Conservation (phyloP, 2,797 vertebrate species). For the Enteromius paludinosus region DNA sequence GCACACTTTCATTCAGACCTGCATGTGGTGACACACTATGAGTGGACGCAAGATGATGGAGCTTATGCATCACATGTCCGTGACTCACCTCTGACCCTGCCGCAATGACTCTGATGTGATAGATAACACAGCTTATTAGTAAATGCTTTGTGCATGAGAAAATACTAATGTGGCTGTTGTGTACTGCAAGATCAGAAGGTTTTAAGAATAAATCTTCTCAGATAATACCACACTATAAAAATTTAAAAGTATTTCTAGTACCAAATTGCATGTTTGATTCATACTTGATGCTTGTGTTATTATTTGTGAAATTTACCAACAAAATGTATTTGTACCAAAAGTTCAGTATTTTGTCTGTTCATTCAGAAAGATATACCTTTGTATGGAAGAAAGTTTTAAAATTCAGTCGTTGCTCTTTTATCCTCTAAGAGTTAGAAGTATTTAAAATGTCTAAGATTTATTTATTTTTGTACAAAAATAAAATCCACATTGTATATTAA, state of each 20-base stretch:
- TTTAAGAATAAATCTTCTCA: not conserved
- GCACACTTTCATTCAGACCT: conserved; percentile 78
- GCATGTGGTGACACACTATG: conserved; percentile 56
- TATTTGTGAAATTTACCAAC: not conserved
- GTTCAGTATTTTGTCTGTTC: not conserved
- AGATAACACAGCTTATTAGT: not conserved
- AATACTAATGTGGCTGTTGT: not conserved
- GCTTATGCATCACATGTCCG: not conserved
- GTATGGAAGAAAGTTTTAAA: not conserved
- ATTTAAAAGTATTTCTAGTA: not conserved
- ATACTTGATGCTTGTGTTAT: not conserved
- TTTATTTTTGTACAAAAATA: not conserved
- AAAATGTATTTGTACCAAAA: too few relatives aligned
- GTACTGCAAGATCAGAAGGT: too few relatives aligned
- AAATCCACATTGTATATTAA: not conserved
- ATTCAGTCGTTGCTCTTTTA: not conserved
- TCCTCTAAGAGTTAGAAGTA: not conserved
- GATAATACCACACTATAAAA: not conserved
- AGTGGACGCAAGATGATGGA: not conserved
- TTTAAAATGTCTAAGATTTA: not conserved
- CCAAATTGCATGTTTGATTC: not conserved
- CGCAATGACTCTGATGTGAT: not conserved
- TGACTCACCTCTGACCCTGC: not conserved
- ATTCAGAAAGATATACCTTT: not conserved
- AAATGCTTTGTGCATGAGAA: not conserved